phyloP scores from a whole-genome alignment of 2,113 vertebrate genomes.

The Entelurus aequoreus region DNA sequence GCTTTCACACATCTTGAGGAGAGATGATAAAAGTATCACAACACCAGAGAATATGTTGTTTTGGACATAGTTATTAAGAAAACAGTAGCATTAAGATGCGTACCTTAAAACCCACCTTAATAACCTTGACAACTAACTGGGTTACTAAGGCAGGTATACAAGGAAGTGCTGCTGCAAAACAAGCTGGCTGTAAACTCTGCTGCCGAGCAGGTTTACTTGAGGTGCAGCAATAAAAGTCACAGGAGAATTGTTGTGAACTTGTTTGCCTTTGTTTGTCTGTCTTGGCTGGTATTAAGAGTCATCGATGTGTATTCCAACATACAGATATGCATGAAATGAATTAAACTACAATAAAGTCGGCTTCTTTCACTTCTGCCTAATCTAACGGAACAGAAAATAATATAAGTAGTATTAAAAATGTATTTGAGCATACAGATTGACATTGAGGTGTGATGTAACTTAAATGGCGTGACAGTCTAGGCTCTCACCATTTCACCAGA shows the following conservation, averaged over 20 bases:
- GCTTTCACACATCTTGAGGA: slow-evolving; percentile 6
- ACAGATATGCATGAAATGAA: too few species aligned
- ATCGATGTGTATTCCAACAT: neutral
- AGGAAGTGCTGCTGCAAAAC: slow-evolving; percentile 29
- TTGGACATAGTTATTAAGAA: neutral
- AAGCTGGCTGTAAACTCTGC: neutral
- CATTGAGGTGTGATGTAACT: neutral
- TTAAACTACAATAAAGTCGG: too few species aligned
- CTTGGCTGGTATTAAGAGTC: neutral
- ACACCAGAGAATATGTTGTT: neutral
- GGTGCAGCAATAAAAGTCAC: neutral
- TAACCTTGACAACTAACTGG: neutral
- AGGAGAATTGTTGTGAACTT: neutral
- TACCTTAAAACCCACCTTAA: neutral
- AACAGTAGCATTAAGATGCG: too few species aligned
- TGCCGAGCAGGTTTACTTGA: slow-evolving; percentile 9
- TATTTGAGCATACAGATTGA: neutral
- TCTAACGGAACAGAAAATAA: neutral
- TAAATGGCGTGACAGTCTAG: neutral
- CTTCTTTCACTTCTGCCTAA: neutral
- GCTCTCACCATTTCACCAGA: slow-evolving; percentile 86
- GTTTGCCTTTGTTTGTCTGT: neutral
- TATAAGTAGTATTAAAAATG: too few species aligned
- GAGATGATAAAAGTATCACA: too few species aligned
- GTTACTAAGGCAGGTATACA: slow-evolving; percentile 8